Evolutionary conservation across 2,888 invertebrate species (phyloP).

Genomic region (Timema podura): DNA sequence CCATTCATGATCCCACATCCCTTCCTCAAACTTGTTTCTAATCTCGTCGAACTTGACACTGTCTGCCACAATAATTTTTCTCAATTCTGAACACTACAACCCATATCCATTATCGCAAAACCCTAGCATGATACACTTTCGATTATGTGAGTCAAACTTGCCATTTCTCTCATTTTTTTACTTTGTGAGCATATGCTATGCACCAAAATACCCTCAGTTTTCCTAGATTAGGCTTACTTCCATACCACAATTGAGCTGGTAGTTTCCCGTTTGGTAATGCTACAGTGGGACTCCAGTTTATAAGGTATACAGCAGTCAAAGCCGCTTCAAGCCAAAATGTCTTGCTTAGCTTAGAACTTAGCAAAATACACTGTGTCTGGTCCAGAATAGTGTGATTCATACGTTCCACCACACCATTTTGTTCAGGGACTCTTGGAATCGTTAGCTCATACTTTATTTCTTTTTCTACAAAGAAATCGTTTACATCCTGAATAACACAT

Average conservation of each 20-base stretch:
- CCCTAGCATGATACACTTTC: background rate
- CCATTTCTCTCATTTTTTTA: constrained; percentile 3
- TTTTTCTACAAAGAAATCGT: background rate
- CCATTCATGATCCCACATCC: constrained; percentile 5
- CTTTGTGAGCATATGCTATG: constrained; percentile 11
- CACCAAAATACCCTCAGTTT: background rate
- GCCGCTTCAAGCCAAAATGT: constrained; percentile 5
- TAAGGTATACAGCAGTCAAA: background rate
- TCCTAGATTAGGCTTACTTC: background rate
- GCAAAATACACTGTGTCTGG: background rate
- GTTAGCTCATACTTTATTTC: constrained; percentile 7
- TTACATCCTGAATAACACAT: constrained; percentile 6
- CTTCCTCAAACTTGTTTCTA: constrained; percentile 10
- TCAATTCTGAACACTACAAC: constrained; percentile 11
- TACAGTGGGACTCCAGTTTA: constrained; percentile 1
- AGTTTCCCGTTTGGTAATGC: background rate
- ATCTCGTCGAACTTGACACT: background rate
- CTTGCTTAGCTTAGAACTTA: constrained; percentile 1
- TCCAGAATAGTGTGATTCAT: constrained; percentile 4
- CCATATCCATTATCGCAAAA: constrained; percentile 1
- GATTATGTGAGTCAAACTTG: constrained; percentile 3
- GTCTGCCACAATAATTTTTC: background rate
- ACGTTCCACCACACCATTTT: constrained; percentile 9
- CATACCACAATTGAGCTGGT: constrained; percentile 6
- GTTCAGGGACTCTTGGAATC: background rate